Percentiles rank a stretch among this genome's conserved stretches.
phyloP scores from a whole-genome alignment of 2,113 vertebrate genomes.

The Lepisosteus oculatus region DNA sequence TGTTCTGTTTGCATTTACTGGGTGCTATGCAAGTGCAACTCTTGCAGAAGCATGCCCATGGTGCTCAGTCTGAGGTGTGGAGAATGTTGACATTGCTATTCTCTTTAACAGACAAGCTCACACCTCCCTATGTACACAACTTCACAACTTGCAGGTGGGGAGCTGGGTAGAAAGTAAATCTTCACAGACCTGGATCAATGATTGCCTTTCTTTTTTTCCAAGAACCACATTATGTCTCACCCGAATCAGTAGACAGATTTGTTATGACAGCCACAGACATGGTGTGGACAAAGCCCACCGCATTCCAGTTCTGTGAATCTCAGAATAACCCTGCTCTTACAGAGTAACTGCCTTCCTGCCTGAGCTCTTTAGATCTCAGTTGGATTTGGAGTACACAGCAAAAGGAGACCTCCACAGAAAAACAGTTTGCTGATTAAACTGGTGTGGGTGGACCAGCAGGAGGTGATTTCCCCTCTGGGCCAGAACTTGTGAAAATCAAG shows the following conservation, averaged over 20 bases:
- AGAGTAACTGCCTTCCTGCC: too few species aligned
- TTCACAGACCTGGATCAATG: neutral
- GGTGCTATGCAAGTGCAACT: conserved; percentile 26
- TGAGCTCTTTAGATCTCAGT: too few species aligned
- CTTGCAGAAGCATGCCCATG: conserved; percentile 24
- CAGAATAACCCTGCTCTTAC: neutral
- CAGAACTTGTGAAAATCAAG: too few species aligned
- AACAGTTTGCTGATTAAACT: too few species aligned
- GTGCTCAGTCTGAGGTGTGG: conserved; percentile 26
- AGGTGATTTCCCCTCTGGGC: too few species aligned
- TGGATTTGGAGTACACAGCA: too few species aligned
- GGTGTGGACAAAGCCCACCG: neutral
- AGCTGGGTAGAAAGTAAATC: neutral
- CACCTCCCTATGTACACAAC: conserved; percentile 27
- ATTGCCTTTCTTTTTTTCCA: neutral
- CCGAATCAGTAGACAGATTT: neutral
- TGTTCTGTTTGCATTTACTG: too few species aligned
- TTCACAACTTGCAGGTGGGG: conserved; percentile 13
- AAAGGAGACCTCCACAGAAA: too few species aligned
- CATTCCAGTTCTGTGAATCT: neutral
- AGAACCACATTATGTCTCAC: neutral
- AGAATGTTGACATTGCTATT: conserved; percentile 45
- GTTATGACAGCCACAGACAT: neutral
- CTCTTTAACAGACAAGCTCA: conserved; percentile 21
- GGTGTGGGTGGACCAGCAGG: too few species aligned